phyloP scores from a whole-genome alignment of 2,113 vertebrate genomes.

The Macroglossus sobrinus region DNA sequence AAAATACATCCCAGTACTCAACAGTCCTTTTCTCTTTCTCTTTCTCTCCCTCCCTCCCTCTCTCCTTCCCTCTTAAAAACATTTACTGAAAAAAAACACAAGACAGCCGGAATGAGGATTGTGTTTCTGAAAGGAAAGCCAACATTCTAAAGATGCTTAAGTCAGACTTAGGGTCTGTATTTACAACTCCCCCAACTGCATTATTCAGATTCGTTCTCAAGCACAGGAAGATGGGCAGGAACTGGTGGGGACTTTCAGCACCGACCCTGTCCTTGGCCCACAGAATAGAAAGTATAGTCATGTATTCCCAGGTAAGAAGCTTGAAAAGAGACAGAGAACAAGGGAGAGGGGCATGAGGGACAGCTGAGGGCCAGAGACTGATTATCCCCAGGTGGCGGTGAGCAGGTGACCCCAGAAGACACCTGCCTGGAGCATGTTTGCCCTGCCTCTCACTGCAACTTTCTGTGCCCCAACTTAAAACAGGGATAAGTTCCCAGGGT shows the following conservation, averaged over 20 bases:
- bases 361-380: rapidly evolving
- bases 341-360: neutral
- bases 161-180: neutral
- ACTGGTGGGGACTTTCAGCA: neutral
- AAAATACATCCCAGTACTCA: neutral
- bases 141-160: neutral
- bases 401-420: neutral
- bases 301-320: neutral
- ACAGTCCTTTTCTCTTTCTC: neutral
- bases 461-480: neutral
- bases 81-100: constrained; percentile 13
- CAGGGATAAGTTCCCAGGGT: neutral
- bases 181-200: neutral
- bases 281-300: neutral
- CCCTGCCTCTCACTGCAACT: no score
- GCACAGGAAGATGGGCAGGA: neutral
- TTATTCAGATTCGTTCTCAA: neutral
- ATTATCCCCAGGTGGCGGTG: neutral
- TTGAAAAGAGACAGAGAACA: neutral
- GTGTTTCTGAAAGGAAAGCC: neutral
- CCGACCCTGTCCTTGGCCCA: neutral
- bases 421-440: rapidly evolving
- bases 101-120: neutral
- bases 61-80: neutral
- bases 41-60: no score